Base-by-base conservation (phyloP, 2,113 vertebrate species). In the Mixornis gularis region DNA sequence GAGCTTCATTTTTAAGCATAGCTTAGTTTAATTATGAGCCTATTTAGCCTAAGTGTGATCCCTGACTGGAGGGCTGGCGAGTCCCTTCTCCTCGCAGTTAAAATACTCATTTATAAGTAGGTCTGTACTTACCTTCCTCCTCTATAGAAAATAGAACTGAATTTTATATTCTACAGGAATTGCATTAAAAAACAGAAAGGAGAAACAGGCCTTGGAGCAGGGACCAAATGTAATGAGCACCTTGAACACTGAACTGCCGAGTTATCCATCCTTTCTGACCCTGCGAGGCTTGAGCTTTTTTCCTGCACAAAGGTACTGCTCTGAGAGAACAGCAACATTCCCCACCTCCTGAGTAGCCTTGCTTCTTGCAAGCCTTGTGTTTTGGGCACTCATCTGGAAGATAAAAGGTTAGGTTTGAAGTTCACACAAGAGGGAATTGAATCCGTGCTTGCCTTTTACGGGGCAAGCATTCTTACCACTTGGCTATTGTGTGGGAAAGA, bases 311-410 rank as follows among this genome's bases (percentile, higher is more conserved):
- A 89, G 71, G n/a, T 85, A 72, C 38, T 21, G 66, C 87, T 91
- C 71, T 58, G n/a, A 94, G 79, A 84, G 93, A 89, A 64, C 82
- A 92, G 70, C 90, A 89, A 51, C 69, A 79, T 52, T 93, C 44
- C 72, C 84, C 84, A 93, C 78, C 78, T 92, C 87, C 87, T 60
- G 84, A 87, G 80, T 72, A 95, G 69, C 84, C 65, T 85, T 87
- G 62, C 81, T 78, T 92, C 84, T 91, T 62, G 70, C 49, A 44
- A 92, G 66, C 46, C 79, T 82, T 72, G 63, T 94, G 89, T 93
- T 94, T 94, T 82, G 79, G 90, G 87, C 55, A 85, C 81, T 95
- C 87, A 89, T 76, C 90, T 91, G 81, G 79, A 94, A 95, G 94
- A 91, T 83, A 71, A 95, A 92, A 94, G 87, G 65, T 82, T 21